phyloP scores from a whole-genome alignment of 2,888 invertebrate species.

The Dione juno region DNA sequence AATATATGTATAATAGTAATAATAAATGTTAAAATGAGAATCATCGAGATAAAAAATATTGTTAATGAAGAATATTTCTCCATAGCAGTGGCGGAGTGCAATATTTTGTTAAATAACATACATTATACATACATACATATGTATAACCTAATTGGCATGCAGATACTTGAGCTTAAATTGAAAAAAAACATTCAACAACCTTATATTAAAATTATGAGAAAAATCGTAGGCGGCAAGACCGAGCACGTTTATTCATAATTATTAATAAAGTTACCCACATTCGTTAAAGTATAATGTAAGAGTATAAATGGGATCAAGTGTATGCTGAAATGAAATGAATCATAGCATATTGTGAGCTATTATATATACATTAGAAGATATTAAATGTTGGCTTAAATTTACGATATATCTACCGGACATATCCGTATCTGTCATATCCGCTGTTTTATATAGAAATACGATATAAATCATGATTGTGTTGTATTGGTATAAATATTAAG shows the following conservation, averaged over 20 bases:
- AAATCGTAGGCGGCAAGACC: constrained; percentile 12
- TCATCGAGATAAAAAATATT: too few species aligned
- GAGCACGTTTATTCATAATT: constrained; percentile 21
- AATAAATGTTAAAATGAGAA: too few species aligned
- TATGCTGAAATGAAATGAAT: constrained; percentile 18
- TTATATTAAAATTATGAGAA: background rate
- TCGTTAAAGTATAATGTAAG: constrained; percentile 4
- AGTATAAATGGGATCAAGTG: constrained; percentile 18
- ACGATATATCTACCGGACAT: constrained; percentile 25
- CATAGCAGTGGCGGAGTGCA: too few species aligned
- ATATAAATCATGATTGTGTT: background rate
- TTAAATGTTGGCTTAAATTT: constrained; percentile 32
- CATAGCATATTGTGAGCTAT: constrained; percentile 32
- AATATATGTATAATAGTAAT: too few species aligned
- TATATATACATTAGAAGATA: constrained; percentile 29
- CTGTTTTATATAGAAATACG: background rate
- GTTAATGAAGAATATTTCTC: too few species aligned
- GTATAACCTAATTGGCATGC: too few species aligned
- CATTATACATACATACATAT: background rate
- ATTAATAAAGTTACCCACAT: background rate
- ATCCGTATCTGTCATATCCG: constrained; percentile 36
- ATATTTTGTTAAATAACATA: background rate
- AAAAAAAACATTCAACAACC: background rate
- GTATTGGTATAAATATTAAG: background rate
- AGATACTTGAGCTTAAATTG: background rate